Evolutionary conservation across 2,113 vertebrate genomes (phyloP).

Genomic region (Micronycteris hirsuta): DNA sequence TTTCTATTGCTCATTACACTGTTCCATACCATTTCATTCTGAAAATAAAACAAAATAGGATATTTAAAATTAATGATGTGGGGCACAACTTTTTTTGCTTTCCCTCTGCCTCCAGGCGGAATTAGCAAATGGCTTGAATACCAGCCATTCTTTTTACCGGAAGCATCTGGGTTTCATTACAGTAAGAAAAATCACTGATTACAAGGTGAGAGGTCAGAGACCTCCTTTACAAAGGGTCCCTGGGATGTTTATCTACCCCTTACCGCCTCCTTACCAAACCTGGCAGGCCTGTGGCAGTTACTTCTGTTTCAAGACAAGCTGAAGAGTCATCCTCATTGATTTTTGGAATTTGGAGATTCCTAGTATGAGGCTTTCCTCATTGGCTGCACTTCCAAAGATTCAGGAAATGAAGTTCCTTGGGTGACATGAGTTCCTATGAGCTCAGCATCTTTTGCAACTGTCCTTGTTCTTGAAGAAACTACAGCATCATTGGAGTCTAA

Average conservation of each 20-base stretch:
- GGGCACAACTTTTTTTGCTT: constrained; percentile 30
- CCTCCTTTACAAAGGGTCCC: background rate
- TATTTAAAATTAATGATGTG: constrained; percentile 77
- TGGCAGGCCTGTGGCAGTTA: background rate
- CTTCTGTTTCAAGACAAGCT: background rate
- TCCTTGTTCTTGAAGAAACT: background rate
- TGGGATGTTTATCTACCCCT: background rate
- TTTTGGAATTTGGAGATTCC: background rate
- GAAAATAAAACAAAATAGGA: constrained; percentile 77
- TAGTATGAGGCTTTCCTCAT: background rate
- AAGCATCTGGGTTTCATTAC: constrained; percentile 71
- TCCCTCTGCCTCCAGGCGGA: constrained; percentile 64
- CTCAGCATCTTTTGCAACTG: background rate
- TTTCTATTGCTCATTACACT: constrained; percentile 75
- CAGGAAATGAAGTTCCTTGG: background rate
- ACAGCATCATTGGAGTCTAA: background rate
- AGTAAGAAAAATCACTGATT: constrained; percentile 62
- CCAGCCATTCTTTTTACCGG: constrained; percentile 41
- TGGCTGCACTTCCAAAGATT: background rate
- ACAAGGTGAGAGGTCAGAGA: constrained; percentile 30
- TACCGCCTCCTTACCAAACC: background rate
- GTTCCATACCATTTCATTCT: constrained; percentile 76
- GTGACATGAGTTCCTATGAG: background rate
- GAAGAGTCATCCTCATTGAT: background rate
- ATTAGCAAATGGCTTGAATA: constrained; percentile 69